Evolutionary conservation across 2,113 vertebrate genomes (phyloP).

Genomic region (Rattus norvegicus): GRCr8 NC_086020.1:177106001-177106500

Average conservation of each 20-base stretch:
- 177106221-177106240: slow-evolving; percentile 35
- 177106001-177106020: slow-evolving; percentile 68
- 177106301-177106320: slow-evolving; percentile 73
- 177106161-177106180: slow-evolving; percentile 51
- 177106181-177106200: slow-evolving; percentile 59
- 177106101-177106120: slow-evolving; percentile 45
- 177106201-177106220: slow-evolving; percentile 64
- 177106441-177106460: slow-evolving; percentile 84
- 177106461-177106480: slow-evolving; percentile 85
- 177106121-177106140: slow-evolving; percentile 64
- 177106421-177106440: slow-evolving; percentile 81
- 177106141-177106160: slow-evolving; percentile 59
- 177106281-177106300: slow-evolving; percentile 68
- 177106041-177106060: slow-evolving; percentile 66
- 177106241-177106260: slow-evolving; percentile 49
- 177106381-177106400: slow-evolving; percentile 78
- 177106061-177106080: slow-evolving; percentile 57
- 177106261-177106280: background rate
- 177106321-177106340: slow-evolving; percentile 80
- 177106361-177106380: slow-evolving; percentile 72
- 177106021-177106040: slow-evolving; percentile 59
- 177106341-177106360: slow-evolving; percentile 71
- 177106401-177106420: slow-evolving; percentile 75
- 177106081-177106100: slow-evolving; percentile 49
- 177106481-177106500: slow-evolving; percentile 85